Base-by-base conservation (phyloP, 1,140 invertebrate genomes). In the Antheraea pernyi region DNA sequence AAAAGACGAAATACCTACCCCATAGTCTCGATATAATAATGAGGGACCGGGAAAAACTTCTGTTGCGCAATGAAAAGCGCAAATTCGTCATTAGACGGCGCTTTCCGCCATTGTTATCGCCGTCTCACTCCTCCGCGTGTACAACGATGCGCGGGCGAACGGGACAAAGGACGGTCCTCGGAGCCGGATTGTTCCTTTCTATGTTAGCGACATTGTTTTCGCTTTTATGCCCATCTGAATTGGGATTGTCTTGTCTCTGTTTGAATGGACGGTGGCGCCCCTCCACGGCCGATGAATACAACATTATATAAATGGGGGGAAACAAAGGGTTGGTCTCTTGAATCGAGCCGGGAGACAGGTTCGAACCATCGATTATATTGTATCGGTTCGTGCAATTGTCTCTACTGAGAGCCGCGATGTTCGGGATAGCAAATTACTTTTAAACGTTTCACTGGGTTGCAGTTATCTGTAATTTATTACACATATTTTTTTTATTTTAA, bases 161-260 rank as follows among this genome's bases (percentile, higher is more conserved):
- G 85, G 81, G 88, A 91, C 70, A 75, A 80, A 74, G 72, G 78
- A 76, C 86, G 85, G 84, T 91, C 86, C 85, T 89, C 74, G 78
- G 84, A 78, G 83, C 81, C 82, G 82, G 90, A 93, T 92, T 93
- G 92, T 92, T 91, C 91, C 91, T 92, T 93, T 93, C 85, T 89
- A 86, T 88, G 88, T 86, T 91, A 86, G 89, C 85, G 85, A 92
- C 91, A 92, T 91, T 92, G 90, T 92, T 91, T 91, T 89, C 88
- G 80, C 90, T 88, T 91, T 93, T 92, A 91, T 93, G 80, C 82
- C 75, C 83, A 82, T 82, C 88, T 93, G 92, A 93, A 92, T 93
- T 88, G 87, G 91, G 86, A 93, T 93, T 93, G 92, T 93, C 92
- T 93, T 92, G 90, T 91, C 90, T 91, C 90, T 91, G 81, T 91